Evolutionary conservation across 2,113 vertebrate genomes (phyloP), one percentile per base, ranked within the genome.

Genomic region (Tetrax tetrax): DNA sequence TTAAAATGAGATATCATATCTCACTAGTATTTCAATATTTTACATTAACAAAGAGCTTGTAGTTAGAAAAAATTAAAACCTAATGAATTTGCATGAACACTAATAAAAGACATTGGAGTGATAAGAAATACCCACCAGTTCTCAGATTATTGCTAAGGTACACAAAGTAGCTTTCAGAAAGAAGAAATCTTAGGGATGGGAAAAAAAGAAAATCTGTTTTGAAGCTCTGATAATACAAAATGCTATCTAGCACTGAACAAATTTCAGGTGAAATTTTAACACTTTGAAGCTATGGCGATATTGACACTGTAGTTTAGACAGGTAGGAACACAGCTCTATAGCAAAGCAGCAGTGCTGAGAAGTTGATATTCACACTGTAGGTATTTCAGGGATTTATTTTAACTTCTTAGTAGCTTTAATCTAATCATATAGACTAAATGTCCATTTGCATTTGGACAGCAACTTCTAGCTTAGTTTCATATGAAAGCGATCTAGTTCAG

Each of bases 121-220:
- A 84, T 81, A 87, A 87, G 80, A 83, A 95, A 83, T 48, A 80
- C 33, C 24, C 7, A 83, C n/a, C 59, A 69, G 16, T 57, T 92
- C 12, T 80, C 71, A 53, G 70, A 77, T 91, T 86, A 48, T 65
- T 81, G 27, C 65, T 74, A 77, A 69, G 3, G 22, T n/a, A 54
- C 9, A 13, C 24, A 77, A 77, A 72, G 69, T 54, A 70, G 4
- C 8, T 63, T 84, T 66, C 8, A 70, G 28, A 64, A 70, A 47
- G 80, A 89, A 57, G 29, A 81, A 66, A 38, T 45, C n/a, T 45
- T 59, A 38, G 4, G 12, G 22, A 12, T 29, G 4, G 10, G 4
- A 37, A 31, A 38, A 27, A 71, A 45, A 6, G 6, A 57, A 91
- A 53, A 84, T 47, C 9, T 41, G 1, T 25, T 93, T 47, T 75